Evolutionary conservation across 2,113 vertebrate species (phyloP).

Genomic region (Phoenicopterus ruber): DNA sequence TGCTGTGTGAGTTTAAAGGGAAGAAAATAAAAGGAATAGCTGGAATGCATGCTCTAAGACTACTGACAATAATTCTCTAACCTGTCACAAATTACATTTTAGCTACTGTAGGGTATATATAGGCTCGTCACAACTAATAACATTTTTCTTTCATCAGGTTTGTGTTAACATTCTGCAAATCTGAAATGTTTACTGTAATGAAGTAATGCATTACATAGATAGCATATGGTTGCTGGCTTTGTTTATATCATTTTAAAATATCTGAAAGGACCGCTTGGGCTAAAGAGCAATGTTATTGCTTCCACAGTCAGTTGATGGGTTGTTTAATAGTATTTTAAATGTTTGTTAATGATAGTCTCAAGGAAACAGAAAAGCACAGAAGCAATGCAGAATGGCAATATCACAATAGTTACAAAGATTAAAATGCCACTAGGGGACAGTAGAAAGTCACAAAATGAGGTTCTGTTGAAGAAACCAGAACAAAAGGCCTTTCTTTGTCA

Average conservation of each 20-base stretch:
- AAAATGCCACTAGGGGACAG: conserved; percentile 96
- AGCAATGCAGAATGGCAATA: conserved; percentile 61
- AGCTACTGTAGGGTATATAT: conserved; percentile 80
- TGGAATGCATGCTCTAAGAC: conserved; percentile 51
- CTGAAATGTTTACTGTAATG: conserved; percentile 84
- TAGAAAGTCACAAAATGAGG: conserved; percentile 92
- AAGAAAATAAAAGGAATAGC: conserved; percentile 61
- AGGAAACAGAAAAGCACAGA: conserved; percentile 70
- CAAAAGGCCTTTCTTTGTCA: conserved; percentile 95
- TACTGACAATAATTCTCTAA: conserved; percentile 66
- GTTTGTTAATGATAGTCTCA: conserved; percentile 87
- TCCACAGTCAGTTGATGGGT: conserved; percentile 73
- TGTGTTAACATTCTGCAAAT: conserved; percentile 85
- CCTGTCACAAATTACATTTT: conserved; percentile 86
- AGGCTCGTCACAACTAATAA: conserved; percentile 87
- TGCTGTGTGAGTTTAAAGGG: conserved; percentile 41
- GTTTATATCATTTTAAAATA: conserved; percentile 81
- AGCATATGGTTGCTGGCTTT: conserved; percentile 83
- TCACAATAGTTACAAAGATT: conserved; percentile 74
- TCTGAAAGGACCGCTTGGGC: conserved; percentile 80
- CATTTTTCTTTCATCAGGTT: conserved; percentile 83
- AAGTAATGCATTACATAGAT: conserved; percentile 82
- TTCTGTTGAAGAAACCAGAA: conserved; percentile 82
- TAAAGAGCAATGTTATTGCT: conserved; percentile 79
- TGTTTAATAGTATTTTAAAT: conserved; percentile 88